Evolutionary conservation across 2,797 vertebrate species (phyloP).

Genomic region (Halcyon smyrnensis): DNA sequence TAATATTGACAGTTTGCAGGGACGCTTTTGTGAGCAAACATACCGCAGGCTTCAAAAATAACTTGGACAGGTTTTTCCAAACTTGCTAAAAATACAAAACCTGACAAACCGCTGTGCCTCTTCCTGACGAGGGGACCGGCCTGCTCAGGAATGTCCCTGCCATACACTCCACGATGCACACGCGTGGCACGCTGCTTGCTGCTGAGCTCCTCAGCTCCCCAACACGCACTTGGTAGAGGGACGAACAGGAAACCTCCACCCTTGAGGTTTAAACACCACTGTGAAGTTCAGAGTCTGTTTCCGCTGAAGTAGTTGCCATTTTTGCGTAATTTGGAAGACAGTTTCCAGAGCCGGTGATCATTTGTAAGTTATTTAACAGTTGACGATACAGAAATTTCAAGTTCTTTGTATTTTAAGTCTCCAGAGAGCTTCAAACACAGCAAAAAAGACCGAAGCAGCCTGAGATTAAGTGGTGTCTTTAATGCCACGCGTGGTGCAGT

Average conservation of each 20-base stretch:
- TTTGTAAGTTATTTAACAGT: conserved; percentile 58
- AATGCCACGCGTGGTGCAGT: background rate
- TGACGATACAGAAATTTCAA: conserved; percentile 50
- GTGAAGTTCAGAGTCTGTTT: background rate
- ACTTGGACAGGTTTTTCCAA: conserved; percentile 18
- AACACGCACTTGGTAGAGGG: background rate
- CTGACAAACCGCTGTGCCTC: background rate
- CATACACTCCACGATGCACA: rapidly evolving
- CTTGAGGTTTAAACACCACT: background rate
- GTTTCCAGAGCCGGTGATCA: conserved; percentile 56
- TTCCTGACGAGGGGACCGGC: background rate
- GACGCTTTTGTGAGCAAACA: background rate
- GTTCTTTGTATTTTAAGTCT: conserved; percentile 61
- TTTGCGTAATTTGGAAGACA: conserved; percentile 33
- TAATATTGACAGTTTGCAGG: background rate
- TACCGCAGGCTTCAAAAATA: conserved; percentile 32
- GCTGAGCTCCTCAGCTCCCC: background rate
- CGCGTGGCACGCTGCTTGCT: rapidly evolving
- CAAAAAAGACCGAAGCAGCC: conserved; percentile 43
- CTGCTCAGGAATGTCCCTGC: background rate
- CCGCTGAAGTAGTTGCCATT: conserved; percentile 53
- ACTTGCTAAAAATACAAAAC: conserved; percentile 25
- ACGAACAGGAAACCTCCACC: background rate
- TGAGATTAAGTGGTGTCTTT: conserved; percentile 44
- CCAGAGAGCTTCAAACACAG: conserved; percentile 55